Evolutionary conservation across 1,140 invertebrate genomes (phyloP).

Genomic region (Calephelis virginiensis): DNA sequence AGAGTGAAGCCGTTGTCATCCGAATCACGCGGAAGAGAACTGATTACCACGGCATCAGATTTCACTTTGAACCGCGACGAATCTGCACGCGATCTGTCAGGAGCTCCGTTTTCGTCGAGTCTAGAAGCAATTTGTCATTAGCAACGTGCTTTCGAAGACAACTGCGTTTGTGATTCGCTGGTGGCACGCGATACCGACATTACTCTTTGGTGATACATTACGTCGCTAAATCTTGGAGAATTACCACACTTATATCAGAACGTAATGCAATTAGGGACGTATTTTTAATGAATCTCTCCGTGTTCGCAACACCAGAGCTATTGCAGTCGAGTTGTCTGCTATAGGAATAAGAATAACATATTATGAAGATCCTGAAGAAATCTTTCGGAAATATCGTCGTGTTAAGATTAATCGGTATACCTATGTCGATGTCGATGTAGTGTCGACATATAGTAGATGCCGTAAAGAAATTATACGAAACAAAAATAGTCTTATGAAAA

Average conservation of each 20-base stretch:
- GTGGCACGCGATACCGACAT: not conserved
- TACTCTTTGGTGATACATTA: constrained; percentile 9
- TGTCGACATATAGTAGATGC: too few relatives aligned
- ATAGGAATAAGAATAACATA: too few relatives aligned
- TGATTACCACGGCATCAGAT: not conserved
- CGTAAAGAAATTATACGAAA: too few relatives aligned
- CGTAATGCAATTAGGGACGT: not conserved
- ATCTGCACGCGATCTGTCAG: constrained; percentile 8
- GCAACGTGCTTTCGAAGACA: constrained; percentile 15
- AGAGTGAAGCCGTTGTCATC: not conserved
- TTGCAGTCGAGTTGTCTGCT: too few relatives aligned
- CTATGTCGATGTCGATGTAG: too few relatives aligned
- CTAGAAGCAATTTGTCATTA: constrained; percentile 10
- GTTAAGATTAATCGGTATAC: too few relatives aligned
- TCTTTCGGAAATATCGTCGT: too few relatives aligned
- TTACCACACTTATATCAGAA: constrained; percentile 2
- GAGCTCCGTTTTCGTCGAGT: constrained; percentile 11
- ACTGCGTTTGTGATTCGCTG: not conserved
- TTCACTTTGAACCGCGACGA: constrained; percentile 11
- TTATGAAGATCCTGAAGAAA: too few relatives aligned
- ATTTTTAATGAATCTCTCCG: too few relatives aligned
- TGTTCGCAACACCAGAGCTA: too few relatives aligned
- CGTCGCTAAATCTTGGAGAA: not conserved
- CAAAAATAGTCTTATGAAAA: too few relatives aligned
- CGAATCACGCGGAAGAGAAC: constrained; percentile 4